A percentile compares a stretch with the other conserved stretches of the same genome.
Conservation (phyloP, 2,888 invertebrate genomes). For the Crocallis elinguaria region DNA sequence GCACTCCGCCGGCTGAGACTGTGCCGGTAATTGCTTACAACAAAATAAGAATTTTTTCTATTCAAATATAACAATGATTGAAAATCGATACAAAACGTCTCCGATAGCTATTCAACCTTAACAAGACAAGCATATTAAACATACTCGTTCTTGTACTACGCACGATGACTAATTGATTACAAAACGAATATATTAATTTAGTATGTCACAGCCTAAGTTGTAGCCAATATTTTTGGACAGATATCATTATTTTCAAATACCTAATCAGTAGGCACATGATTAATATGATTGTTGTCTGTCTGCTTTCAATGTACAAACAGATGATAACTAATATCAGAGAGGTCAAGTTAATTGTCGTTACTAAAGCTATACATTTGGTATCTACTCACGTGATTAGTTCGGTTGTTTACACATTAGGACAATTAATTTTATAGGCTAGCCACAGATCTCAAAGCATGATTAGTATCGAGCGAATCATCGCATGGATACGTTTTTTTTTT, state of each 20-base stretch:
- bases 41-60: constrained; percentile 29
- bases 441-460: constrained; percentile 33
- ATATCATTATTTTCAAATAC: constrained; percentile 1
- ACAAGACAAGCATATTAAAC: constrained; percentile 34
- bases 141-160: constrained; percentile 15
- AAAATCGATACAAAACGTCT: constrained; percentile 25
- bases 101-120: constrained; percentile 32
- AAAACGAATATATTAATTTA: constrained; percentile 9
- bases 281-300: constrained; percentile 8
- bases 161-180: constrained; percentile 16
- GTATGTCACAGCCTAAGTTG: constrained; percentile 4
- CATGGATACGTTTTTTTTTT: constrained; percentile 47
- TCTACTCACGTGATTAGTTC: constrained; percentile 6
- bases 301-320: constrained; percentile 4
- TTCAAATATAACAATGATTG: constrained; percentile 34
- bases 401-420: background rate
- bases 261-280: constrained; percentile 8
- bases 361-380: constrained; percentile 18
- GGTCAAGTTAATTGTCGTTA: constrained; percentile 35
- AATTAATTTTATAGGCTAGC: background rate
- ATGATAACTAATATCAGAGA: constrained; percentile 24
- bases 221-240: background rate
- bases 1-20: constrained; percentile 1
- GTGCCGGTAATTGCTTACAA: constrained; percentile 19
- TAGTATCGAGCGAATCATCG: constrained; percentile 59